Base-by-base conservation (phyloP, 2,888 invertebrate genomes). In the Boloria selene region DNA sequence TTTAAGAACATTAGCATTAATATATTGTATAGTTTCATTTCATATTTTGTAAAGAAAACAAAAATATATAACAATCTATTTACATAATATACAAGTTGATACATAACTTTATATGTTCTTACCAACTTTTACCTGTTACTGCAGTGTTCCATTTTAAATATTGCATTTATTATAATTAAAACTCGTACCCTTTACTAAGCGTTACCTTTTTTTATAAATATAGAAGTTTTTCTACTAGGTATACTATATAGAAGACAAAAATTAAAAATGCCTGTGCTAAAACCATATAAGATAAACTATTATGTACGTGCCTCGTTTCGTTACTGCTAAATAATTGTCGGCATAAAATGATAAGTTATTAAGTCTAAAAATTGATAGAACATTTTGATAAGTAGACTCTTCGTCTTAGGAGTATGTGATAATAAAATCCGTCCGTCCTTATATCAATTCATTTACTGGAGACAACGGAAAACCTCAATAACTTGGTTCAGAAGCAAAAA, bases 81-180 rank as follows among this genome's bases (percentile, higher is more conserved):
- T 22, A 56, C 44, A 56, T 44, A 55, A 17, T 44, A 2, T 18
- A 49, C 7, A 16, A 17, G 10, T n/a, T 10, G n/a, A 18, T 4
- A 44, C 26, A 52, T 6, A 51, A 26, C 6, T 45, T n/a, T 17
- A 3, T 47, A 14, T 49, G 17, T 16, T 18, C n/a, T 59, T 31
- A 49, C 58, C 58, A 49, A 16, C 14, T 26, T n/a, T 64, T 64
- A 64, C 58, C 64, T 64, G 64, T 18, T 31, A 53, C 47, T 52
- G 59, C 58, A 47, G 58, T 31, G 45, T 52, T 52, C 52, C 16
- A 13, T 4, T 38, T 59, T 52, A 7, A 22, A 18, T 13, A 6
- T n/a, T 44, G 44, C 14, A 22, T n/a, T n/a, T n/a, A 56, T n/a
- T n/a, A 10, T 1, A 13, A n/a, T 4, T 56, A n/a, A 22, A 13